These are phyloP conservation scores for Pseudoips prasinana DNA, from an alignment of 2,888 invertebrate species.

Conservation along the genomic window DNA sequence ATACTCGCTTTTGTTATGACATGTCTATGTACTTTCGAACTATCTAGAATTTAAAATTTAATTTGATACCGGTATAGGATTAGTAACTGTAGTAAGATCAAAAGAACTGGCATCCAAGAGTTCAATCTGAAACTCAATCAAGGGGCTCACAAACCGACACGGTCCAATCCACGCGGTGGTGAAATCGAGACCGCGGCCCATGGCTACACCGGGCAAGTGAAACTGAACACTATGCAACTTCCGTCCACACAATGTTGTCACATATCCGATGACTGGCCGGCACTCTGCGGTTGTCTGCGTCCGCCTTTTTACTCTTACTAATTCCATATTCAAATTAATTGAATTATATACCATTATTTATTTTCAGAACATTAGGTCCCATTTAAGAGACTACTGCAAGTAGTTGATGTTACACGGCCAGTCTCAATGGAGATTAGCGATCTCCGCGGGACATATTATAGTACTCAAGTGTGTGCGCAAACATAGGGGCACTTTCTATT, in stretches of 20 bases:
- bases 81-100: conserved; percentile 22
- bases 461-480: no score
- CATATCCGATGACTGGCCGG: conserved; percentile 63
- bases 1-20: no score
- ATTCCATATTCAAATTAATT: conserved; percentile 32
- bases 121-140: conserved; percentile 72
- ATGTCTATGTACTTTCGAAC: no score
- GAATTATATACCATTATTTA: no score
- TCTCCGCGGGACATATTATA: no score
- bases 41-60: no score
- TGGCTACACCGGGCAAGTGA: conserved; percentile 60
- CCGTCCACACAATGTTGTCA: conserved; percentile 64
- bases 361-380: no score
- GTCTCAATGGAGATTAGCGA: no score
- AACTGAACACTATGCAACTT: conserved; percentile 75
- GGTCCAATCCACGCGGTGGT: conserved; percentile 53
- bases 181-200: conserved; percentile 65
- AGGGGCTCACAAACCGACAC: conserved; percentile 61
- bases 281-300: conserved; percentile 56
- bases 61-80: no score
- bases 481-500: no score
- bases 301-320: conserved; percentile 38
- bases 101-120: conserved; percentile 37
- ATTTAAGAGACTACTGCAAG: no score
- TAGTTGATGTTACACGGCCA: no score